Conservation (phyloP, 2,797 vertebrate species). For the Pantherophis alleghaniensis region DNA sequence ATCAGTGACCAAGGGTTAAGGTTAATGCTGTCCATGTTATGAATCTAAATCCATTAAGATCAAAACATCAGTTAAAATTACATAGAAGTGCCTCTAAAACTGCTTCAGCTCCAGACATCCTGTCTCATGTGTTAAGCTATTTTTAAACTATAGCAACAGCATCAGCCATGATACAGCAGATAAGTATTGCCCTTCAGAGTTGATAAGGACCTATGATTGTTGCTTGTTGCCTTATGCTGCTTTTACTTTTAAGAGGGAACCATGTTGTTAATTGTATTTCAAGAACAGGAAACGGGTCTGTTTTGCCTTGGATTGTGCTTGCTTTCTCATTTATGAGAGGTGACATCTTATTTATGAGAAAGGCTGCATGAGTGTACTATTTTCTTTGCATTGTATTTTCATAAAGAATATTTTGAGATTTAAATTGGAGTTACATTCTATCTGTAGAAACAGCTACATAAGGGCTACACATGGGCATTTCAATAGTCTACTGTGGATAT, state of each 20-base stretch:
- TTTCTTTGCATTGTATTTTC: neutral
- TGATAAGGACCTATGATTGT: neutral
- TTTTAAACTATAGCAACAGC: slow-evolving; percentile 33
- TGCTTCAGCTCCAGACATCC: slow-evolving; percentile 36
- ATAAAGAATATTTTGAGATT: neutral
- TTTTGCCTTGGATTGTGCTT: neutral
- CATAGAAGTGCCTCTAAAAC: slow-evolving; percentile 36
- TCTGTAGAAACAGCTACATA: neutral
- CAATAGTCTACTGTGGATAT: neutral
- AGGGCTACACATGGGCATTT: neutral
- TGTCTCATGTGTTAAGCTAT: slow-evolving; percentile 44
- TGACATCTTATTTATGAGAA: neutral
- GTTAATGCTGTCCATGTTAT: slow-evolving; percentile 31
- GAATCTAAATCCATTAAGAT: slow-evolving; percentile 35
- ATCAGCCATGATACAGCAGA: slow-evolving; percentile 3
- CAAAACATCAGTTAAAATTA: slow-evolving; percentile 42
- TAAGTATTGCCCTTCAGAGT: slow-evolving; percentile 15
- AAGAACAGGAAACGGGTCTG: neutral
- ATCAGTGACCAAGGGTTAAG: slow-evolving; percentile 26
- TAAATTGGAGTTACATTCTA: neutral
- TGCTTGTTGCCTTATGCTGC: neutral
- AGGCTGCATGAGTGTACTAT: neutral
- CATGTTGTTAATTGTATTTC: neutral
- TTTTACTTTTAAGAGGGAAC: neutral
- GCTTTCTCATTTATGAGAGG: neutral